These are phyloP conservation scores for Acleris sparsana DNA, from an alignment of 2,888 invertebrate genomes.

Conservation along the genomic window DNA sequence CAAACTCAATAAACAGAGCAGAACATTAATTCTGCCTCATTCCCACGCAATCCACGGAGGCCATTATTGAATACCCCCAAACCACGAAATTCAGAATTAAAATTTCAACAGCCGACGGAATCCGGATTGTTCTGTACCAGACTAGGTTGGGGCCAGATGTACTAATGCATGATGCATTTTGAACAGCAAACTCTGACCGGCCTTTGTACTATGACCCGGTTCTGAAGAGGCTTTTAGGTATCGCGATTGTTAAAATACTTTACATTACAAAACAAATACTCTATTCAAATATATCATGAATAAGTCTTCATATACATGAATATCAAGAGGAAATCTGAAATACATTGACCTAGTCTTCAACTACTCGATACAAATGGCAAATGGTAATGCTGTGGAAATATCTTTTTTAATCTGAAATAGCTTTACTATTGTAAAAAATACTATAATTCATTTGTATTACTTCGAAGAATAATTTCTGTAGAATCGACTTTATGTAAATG, in stretches of 20 bases:
- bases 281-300: too few relatives aligned
- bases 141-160: constrained; percentile 43
- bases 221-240: constrained; percentile 46
- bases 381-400: too few relatives aligned
- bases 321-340: too few relatives aligned
- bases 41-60: neutral
- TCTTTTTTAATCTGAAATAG: too few relatives aligned
- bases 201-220: constrained; percentile 58
- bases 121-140: constrained; percentile 31
- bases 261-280: too few relatives aligned
- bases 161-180: constrained; percentile 56
- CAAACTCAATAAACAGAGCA: neutral
- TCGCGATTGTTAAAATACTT: constrained; percentile 36
- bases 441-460: too few relatives aligned
- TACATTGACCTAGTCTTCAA: neutral
- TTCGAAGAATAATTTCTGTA: too few relatives aligned
- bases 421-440: too few relatives aligned
- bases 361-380: too few relatives aligned
- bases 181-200: constrained; percentile 49
- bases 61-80: constrained; percentile 11
- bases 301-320: too few relatives aligned
- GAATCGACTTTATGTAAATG: too few relatives aligned
- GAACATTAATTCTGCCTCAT: neutral
- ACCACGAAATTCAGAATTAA: constrained; percentile 25
- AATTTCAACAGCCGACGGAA: constrained; percentile 22